Conservation (phyloP, 2,797 vertebrate genomes). For the Cirrhinus molitorella region DNA sequence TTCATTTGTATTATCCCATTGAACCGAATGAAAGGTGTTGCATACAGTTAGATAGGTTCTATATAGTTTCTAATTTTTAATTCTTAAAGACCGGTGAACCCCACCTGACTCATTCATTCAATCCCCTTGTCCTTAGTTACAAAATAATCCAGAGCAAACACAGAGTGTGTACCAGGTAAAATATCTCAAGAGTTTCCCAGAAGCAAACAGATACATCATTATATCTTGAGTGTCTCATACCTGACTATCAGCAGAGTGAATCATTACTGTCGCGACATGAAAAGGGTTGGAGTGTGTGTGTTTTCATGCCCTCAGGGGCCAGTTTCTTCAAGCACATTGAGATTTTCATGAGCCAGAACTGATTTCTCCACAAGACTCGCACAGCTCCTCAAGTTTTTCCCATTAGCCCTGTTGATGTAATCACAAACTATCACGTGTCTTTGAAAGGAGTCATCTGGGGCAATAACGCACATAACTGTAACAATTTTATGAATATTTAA, state of each 20-base stretch:
- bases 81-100: background rate
- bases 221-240: slow-evolving; percentile 22
- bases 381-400: slow-evolving; percentile 30
- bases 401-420: slow-evolving; percentile 21
- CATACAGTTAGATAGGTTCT: background rate
- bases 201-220: slow-evolving; percentile 36
- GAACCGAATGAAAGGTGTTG: background rate
- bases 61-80: background rate
- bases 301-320: slow-evolving; percentile 67
- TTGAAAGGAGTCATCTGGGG: background rate
- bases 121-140: background rate
- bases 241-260: slow-evolving; percentile 40
- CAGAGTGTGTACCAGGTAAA: background rate
- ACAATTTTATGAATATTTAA: background rate
- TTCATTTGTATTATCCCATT: background rate
- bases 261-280: slow-evolving; percentile 37
- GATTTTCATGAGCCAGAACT: slow-evolving; percentile 73
- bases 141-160: slow-evolving; percentile 39
- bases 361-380: slow-evolving; percentile 54
- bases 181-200: slow-evolving; percentile 32
- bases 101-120: background rate
- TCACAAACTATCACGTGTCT: slow-evolving; percentile 13
- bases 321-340: slow-evolving; percentile 70
- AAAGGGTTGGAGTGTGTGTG: slow-evolving; percentile 56
- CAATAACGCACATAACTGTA: slow-evolving; percentile 7